phyloP scores from a whole-genome alignment of 2,797 vertebrate genomes.

The Amblyraja radiata region DNA sequence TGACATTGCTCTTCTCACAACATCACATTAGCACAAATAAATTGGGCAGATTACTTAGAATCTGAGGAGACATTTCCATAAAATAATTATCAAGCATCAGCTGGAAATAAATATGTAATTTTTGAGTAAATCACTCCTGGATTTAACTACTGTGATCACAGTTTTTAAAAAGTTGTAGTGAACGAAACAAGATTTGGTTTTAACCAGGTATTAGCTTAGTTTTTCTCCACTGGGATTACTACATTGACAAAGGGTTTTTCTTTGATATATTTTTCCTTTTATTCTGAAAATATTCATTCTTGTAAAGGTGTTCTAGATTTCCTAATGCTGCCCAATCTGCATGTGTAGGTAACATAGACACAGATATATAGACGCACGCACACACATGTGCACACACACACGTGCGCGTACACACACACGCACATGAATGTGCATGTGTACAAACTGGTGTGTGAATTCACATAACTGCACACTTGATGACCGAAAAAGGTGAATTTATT shows the following conservation, averaged over 20 bases:
- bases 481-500: too few species aligned
- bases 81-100: not conserved
- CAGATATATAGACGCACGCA: not conserved
- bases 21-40: constrained; percentile 9
- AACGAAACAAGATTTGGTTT: not conserved
- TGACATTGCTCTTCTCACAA: not conserved
- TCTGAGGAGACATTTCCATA: not conserved
- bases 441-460: too few species aligned
- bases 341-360: not conserved
- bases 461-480: too few species aligned
- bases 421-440: not conserved
- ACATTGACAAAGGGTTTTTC: not conserved
- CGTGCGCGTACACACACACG: not conserved
- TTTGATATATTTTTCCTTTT: not conserved
- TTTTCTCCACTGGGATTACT: constrained; percentile 4
- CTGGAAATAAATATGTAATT: not conserved
- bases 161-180: not conserved
- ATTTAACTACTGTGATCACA: not conserved
- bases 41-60: not conserved
- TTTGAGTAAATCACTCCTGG: constrained; percentile 1
- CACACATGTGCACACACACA: not conserved
- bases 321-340: not conserved
- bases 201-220: not conserved
- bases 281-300: not conserved
- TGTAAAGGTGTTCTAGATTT: not conserved